These are phyloP conservation scores for Octodon degus DNA, from an alignment of 2,113 vertebrate species.

Conservation along the genomic window DNA sequence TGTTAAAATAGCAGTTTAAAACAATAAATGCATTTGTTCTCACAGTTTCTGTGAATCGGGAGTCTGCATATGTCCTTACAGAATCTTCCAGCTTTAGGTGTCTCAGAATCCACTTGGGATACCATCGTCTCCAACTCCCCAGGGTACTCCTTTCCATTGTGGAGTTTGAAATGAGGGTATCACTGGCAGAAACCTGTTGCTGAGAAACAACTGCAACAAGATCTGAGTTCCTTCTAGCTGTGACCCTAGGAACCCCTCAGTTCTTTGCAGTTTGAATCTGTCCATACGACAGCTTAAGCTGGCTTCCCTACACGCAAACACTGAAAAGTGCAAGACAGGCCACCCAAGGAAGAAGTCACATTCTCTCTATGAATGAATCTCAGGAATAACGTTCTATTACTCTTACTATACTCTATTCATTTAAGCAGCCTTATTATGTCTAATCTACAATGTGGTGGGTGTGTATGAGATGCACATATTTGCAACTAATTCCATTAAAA, in stretches of 20 bases:
- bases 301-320: not conserved
- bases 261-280: not conserved
- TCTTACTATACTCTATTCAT: not conserved
- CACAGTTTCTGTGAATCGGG: not conserved
- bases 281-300: not conserved
- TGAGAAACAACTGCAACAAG: not conserved
- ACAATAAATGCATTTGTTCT: not conserved
- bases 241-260: not conserved
- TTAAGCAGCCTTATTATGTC: not conserved
- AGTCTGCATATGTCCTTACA: not conserved
- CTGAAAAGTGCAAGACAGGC: not conserved
- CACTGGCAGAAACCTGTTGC: not conserved
- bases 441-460: not conserved
- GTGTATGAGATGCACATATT: not conserved
- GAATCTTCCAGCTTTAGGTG: not conserved
- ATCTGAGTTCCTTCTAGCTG: not conserved
- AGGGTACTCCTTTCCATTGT: too few relatives aligned
- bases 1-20: not conserved
- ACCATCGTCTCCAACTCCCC: not conserved
- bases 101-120: not conserved
- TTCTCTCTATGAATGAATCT: not conserved
- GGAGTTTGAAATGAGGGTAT: too few relatives aligned
- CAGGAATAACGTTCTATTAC: not conserved
- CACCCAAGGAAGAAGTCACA: not conserved
- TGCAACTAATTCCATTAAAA: not conserved